Base-by-base conservation (phyloP, 2,888 invertebrate genomes). In the Drosophila falleni region DNA sequence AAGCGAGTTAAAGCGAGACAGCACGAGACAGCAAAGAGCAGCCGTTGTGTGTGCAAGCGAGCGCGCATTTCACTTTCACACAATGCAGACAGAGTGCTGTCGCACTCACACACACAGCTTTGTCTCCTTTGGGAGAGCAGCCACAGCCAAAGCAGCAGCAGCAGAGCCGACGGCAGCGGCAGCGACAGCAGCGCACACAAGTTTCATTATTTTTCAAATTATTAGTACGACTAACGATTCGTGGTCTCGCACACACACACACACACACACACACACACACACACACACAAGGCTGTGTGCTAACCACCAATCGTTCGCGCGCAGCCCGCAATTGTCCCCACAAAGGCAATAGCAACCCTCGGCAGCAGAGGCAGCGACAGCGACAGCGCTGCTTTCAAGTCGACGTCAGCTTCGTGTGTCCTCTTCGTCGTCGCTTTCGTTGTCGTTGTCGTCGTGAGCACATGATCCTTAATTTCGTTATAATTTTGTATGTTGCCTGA, bases 381-480 rank as follows among this genome's bases (percentile, higher is more conserved):
- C 72, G 60, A 11, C 55, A 29, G 55, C 55, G 53, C 60, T 53
- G 69, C 62, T 39, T 23, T 47, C 35, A 33, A 15, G 67, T 31
- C 16, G 29, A 10, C 42, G 61, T 58, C 29, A n/a, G 13, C 37
- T 37, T 49, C 51, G 61, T 19, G 61, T 19, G 71, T 19, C 59
- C 51, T 55, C 64, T 67, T 63, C 56, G 60, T 62, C 23, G 60
- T 47, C 64, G 64, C 5, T 29, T 59, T 51, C 66, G 64, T 9
- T 29, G 62, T 51, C 66, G 71, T 46, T 64, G 54, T 55, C 68
- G 69, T 63, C 56, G 60, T 64, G 84, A 85, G 87, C 90, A 91
- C 91, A 92, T 92, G 92, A 92, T 92, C 92, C 91, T 91, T 92
- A 92, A 92, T 92, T 92, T 92, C 87, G 91, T 92, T 92, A 92